A percentile compares a stretch with the other conserved stretches of the same genome.
Evolutionary conservation across 1,140 invertebrate species (phyloP).

Genomic region (Antheraea mylitta): DNA sequence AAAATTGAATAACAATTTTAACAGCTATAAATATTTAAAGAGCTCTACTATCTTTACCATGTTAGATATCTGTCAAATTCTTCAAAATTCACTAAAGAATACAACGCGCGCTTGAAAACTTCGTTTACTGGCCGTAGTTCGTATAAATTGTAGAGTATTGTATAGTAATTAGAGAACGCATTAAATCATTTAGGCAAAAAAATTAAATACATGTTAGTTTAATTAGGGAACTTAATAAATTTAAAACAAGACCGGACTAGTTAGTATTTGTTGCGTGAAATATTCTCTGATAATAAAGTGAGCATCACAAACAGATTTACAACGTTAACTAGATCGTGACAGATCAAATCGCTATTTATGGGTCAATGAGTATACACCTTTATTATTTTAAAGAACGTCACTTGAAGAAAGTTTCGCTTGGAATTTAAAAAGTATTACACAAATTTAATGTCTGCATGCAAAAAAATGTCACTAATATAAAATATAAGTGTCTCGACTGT

Average conservation of each 20-base stretch:
- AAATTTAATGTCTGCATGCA: neutral
- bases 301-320: conserved; percentile 54
- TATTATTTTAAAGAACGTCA: neutral
- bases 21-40: no score
- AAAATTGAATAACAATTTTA: no score
- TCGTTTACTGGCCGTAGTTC: neutral
- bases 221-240: conserved; percentile 19
- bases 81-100: no score
- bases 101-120: neutral
- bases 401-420: conserved; percentile 24
- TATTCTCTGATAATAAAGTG: conserved; percentile 17
- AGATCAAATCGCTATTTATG: conserved; percentile 59
- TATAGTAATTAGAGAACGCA: neutral
- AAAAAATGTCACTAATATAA: neutral
- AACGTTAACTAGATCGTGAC: conserved; percentile 67
- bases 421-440: neutral
- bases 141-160: neutral
- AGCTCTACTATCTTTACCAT: no score
- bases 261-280: conserved; percentile 29
- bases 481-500: conserved; percentile 2
- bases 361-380: conserved; percentile 42
- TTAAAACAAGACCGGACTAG: conserved; percentile 24
- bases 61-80: no score
- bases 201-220: neutral
- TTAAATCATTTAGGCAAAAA: neutral